Base-by-base conservation (phyloP, 1,140 invertebrate genomes). In the Drosophila orosa region DNA sequence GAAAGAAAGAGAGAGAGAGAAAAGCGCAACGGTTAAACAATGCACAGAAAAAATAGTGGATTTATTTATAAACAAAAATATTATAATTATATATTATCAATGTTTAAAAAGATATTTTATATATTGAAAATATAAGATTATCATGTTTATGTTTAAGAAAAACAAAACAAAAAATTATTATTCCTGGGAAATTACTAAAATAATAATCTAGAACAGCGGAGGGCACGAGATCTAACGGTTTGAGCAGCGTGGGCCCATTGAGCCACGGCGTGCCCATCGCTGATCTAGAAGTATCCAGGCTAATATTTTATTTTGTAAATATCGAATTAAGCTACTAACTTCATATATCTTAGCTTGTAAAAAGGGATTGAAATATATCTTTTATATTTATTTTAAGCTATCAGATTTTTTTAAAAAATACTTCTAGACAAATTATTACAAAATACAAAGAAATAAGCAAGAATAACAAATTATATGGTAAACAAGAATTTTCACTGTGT, bases 11-110 rank as follows among this genome's bases (percentile, higher is more conserved):
- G 17, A 22, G 42, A 6, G 17, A 24, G 15, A 5, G 77, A 54
- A 77, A 75, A 78, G 59, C 56, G 45, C 68, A 76, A 81, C 78
- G 50, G 80, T 72, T 84, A 80, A 77, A 75, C 61, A 60, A 8
- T 22, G 24, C 48, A 52, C 48, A 0, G 6, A 24, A 35, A 31
- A 52, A n/a, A 15, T 31, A 10, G n/a, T 6, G 10, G 6, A 22
- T 33, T 52, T 22, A 15, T 10, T 22, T 22, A 22, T 15, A 8
- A 19, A 31, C n/a, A 50, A 31, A 4, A 12, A 29, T 12, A 17
- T 13, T 8, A 8, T 19, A 12, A 8, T 5, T 4, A 44, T 19
- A 22, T 7, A 22, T 22, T 3, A 24, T 5, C 3, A 0, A 24
- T 3, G 7, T 24, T 24, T 45, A 1, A 24, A 24, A 15, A 5